Evolutionary conservation across 2,888 invertebrate species (phyloP).

Genomic region (Leptinotarsa tumamoca): DNA sequence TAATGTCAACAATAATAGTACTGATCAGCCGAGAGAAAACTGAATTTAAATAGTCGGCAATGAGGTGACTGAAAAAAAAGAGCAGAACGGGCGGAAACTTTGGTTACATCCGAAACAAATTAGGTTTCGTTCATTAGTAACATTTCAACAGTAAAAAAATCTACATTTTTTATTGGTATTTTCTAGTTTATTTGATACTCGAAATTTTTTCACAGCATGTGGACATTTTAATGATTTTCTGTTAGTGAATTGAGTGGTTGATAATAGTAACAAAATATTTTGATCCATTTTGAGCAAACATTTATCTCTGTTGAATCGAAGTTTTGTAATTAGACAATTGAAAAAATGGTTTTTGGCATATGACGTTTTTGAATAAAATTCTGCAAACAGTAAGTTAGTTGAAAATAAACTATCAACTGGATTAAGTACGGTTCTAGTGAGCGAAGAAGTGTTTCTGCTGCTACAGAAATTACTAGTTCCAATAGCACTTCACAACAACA

Average conservation of each 20-base stretch:
- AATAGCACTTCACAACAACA: neutral
- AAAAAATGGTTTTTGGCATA: neutral
- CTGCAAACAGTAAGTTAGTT: too few relatives aligned
- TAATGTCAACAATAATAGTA: neutral
- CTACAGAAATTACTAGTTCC: neutral
- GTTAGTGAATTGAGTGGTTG: neutral
- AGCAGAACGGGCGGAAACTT: neutral
- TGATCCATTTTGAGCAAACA: neutral
- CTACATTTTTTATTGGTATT: slow-evolving; percentile 8
- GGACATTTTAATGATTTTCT: neutral
- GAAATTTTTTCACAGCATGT: neutral
- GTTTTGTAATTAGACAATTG: too few relatives aligned
- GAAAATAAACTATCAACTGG: too few relatives aligned
- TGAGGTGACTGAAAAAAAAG: neutral
- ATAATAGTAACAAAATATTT: neutral
- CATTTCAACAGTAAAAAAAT: neutral
- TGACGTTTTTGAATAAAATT: neutral
- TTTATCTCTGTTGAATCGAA: too few relatives aligned
- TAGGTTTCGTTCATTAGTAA: neutral
- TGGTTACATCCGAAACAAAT: slow-evolving; percentile 3
- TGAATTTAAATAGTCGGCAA: neutral
- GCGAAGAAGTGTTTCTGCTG: neutral
- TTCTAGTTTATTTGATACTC: neutral
- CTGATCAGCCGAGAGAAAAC: neutral
- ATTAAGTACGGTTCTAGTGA: too few relatives aligned